phyloP scores from a whole-genome alignment of 2,888 invertebrate genomes.

The Tipula lateralis region DNA sequence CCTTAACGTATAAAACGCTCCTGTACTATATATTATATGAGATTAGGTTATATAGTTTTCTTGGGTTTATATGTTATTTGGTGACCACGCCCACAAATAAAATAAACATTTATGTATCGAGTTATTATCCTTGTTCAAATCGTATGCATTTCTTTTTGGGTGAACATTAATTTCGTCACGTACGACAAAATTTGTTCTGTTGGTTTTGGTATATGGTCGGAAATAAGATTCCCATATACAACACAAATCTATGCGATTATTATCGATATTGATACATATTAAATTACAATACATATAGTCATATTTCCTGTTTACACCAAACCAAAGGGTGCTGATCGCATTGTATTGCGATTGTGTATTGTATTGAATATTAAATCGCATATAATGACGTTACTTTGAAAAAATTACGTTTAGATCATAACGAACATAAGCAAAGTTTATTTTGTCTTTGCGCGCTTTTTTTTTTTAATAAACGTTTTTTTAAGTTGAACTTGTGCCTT shows the following conservation, averaged over 20 bases:
- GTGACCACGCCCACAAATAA: neutral
- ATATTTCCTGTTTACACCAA: neutral
- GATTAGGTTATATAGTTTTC: too few species aligned
- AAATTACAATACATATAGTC: neutral
- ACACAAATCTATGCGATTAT: neutral
- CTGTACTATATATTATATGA: too few species aligned
- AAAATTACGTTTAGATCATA: neutral
- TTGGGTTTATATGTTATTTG: neutral
- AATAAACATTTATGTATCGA: neutral
- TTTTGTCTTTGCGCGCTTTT: neutral
- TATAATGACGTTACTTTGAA: neutral
- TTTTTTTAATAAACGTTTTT: neutral
- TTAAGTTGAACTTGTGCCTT: neutral
- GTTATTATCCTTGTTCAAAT: neutral
- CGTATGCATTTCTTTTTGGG: neutral
- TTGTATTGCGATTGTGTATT: too few species aligned
- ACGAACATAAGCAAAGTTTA: neutral
- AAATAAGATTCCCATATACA: too few species aligned
- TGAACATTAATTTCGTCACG: neutral
- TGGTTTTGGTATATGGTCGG: too few species aligned
- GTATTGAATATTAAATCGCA: neutral
- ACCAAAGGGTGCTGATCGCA: neutral
- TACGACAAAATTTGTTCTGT: too few species aligned
- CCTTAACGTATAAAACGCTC: too few species aligned
- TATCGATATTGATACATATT: neutral